A percentile compares a stretch with the other conserved stretches of the same genome.
Conservation (phyloP, 1,140 invertebrate genomes). For the Nephotettix cincticeps region DNA sequence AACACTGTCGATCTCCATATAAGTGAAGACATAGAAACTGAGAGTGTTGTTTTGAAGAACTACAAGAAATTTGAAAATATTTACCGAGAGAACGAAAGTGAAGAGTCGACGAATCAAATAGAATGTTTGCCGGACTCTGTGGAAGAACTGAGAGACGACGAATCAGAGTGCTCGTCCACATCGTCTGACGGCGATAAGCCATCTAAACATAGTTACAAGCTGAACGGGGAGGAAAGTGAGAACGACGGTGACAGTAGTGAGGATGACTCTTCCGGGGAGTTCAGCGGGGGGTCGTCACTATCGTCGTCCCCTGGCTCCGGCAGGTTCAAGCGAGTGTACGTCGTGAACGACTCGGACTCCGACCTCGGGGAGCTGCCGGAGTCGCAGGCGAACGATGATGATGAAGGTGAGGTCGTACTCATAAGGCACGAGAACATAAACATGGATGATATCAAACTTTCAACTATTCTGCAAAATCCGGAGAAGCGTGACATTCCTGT, state of each 20-base stretch:
- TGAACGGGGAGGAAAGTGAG: slow-evolving; percentile 17
- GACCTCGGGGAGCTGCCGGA: slow-evolving; percentile 20
- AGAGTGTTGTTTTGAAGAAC: slow-evolving; percentile 33
- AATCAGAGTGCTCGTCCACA: slow-evolving; percentile 11
- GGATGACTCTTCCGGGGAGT: slow-evolving; percentile 31
- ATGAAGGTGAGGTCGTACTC: slow-evolving; percentile 9
- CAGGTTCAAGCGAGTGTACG: slow-evolving; percentile 17
- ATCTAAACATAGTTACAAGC: slow-evolving; percentile 25
- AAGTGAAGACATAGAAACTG: neutral
- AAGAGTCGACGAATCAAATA: no score
- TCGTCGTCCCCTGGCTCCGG: slow-evolving; percentile 34
- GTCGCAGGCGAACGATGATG: neutral
- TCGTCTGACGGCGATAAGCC: slow-evolving; percentile 23
- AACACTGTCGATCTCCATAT: neutral
- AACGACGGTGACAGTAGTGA: slow-evolving; percentile 2
- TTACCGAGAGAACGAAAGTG: neutral
- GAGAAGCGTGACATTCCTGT: neutral
- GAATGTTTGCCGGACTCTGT: neutral
- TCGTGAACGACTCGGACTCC: slow-evolving; percentile 24
- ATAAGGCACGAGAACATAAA: slow-evolving; percentile 10
- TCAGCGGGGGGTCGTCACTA: slow-evolving; percentile 22
- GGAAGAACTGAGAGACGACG: slow-evolving; percentile 27
- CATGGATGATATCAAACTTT: slow-evolving; percentile 1
- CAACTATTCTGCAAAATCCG: neutral
- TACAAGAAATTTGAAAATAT: slow-evolving; percentile 29